Evolutionary conservation across 2,888 invertebrate species (phyloP).

Genomic region (Oegoconia quadripuncta): DNA sequence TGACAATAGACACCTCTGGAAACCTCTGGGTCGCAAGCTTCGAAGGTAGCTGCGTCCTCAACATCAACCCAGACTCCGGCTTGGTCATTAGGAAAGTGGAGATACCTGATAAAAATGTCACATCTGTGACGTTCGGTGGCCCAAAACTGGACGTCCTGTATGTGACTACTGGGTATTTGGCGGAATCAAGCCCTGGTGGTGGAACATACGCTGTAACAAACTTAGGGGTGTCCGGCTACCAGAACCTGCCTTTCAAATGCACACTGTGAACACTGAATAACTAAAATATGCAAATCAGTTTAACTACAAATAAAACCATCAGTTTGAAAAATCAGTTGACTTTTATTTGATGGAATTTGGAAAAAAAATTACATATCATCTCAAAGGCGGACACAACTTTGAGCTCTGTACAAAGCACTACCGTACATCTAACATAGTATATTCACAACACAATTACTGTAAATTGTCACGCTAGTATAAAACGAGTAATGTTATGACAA

Average conservation of each 20-base stretch:
- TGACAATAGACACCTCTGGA: constrained; percentile 87
- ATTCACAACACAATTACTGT: constrained; percentile 62
- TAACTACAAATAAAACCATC: constrained; percentile 36
- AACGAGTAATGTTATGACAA: constrained; percentile 41
- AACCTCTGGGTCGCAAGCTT: constrained; percentile 88
- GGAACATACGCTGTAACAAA: constrained; percentile 73
- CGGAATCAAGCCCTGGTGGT: too few species aligned
- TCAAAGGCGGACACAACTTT: constrained; percentile 56
- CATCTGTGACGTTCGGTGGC: constrained; percentile 87
- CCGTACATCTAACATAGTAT: constrained; percentile 38
- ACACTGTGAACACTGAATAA: not conserved
- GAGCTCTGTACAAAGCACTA: constrained; percentile 54
- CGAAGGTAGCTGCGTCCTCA: constrained; percentile 76
- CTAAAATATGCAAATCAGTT: not conserved
- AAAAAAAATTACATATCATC: constrained; percentile 59
- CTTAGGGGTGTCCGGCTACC: constrained; percentile 63
- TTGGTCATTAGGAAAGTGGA: constrained; percentile 77
- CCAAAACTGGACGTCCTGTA: constrained; percentile 82
- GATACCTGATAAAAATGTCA: constrained; percentile 80
- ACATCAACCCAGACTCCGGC: constrained; percentile 77
- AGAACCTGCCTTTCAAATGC: constrained; percentile 22
- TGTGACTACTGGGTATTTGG: constrained; percentile 82
- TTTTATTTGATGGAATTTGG: constrained; percentile 68
- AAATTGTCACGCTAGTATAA: constrained; percentile 21
- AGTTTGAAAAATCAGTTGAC: constrained; percentile 55